These are phyloP conservation scores for Zaprionus lineosus DNA, from an alignment of 2,888 invertebrate species.

Conservation along the genomic window DNA sequence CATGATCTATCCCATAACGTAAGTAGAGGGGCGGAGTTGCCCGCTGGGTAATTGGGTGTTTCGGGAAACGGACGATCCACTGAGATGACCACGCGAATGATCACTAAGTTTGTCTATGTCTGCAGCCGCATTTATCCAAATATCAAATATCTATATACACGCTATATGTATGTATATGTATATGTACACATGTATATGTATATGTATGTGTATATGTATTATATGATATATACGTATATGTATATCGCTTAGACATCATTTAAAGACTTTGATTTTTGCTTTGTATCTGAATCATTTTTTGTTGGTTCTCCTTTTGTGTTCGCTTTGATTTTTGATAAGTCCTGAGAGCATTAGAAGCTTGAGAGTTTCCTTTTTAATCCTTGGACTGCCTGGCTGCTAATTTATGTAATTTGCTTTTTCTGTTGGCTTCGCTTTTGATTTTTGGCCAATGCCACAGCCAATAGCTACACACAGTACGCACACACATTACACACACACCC, in stretches of 20 bases:
- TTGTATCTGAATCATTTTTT: conserved; percentile 11
- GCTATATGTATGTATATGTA: conserved; percentile 3
- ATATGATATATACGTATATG: conserved; percentile 8
- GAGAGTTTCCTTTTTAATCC: conserved; percentile 8
- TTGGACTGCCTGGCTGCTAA: conserved; percentile 60
- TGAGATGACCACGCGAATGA: conserved; percentile 23
- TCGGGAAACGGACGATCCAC: conserved; percentile 40
- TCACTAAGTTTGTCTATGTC: conserved; percentile 48
- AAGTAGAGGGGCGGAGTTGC: conserved; percentile 83
- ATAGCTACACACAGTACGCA: too few species aligned
- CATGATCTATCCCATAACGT: conserved; percentile 90
- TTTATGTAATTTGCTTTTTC: conserved; percentile 39
- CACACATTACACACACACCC: conserved; percentile 34
- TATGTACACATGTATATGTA: too few species aligned
- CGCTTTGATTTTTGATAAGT: conserved; percentile 48
- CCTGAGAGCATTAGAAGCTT: conserved; percentile 38
- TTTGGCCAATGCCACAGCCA: conserved; percentile 58
- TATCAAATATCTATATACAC: conserved; percentile 5
- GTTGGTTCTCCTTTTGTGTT: not conserved
- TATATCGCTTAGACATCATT: conserved; percentile 12
- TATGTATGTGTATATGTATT: conserved; percentile 19
- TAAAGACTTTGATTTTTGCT: conserved; percentile 15
- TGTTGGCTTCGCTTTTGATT: conserved; percentile 62
- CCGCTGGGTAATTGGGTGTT: not conserved
- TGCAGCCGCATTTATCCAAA: conserved; percentile 31